These are phyloP conservation scores for Willisornis vidua DNA, from an alignment of 2,113 vertebrate species.

Conservation along the genomic window DNA sequence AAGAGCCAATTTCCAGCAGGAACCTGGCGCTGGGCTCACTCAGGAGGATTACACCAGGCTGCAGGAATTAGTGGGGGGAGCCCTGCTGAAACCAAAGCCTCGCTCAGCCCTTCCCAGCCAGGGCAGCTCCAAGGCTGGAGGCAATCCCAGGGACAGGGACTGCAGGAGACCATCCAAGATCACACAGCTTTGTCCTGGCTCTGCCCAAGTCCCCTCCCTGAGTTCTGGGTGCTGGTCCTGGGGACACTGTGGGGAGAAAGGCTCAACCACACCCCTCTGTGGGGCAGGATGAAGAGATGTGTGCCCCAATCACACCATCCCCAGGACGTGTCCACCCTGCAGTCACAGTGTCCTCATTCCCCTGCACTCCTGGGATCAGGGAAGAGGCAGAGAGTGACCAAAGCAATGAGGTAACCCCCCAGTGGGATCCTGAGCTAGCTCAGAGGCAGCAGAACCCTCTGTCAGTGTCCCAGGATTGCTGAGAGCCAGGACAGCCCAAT, in stretches of 20 bases:
- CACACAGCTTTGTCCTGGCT: accelerated
- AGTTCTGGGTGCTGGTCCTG: accelerated
- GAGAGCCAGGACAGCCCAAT: background rate
- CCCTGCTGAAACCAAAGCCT: constrained; percentile 17
- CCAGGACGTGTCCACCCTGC: background rate
- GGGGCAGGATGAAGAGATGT: accelerated
- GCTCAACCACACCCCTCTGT: accelerated
- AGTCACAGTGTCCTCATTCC: accelerated
- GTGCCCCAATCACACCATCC: accelerated
- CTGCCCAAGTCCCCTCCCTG: background rate
- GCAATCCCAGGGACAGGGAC: accelerated
- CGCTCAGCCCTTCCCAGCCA: background rate
- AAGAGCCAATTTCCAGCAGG: constrained; percentile 66
- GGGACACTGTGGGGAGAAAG: background rate
- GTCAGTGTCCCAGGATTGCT: background rate
- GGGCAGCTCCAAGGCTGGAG: background rate
- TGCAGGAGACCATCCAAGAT: background rate
- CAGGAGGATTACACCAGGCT: constrained; percentile 58
- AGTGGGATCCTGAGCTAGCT: accelerated
- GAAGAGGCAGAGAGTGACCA: background rate
- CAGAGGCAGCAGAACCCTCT: background rate
- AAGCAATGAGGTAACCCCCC: accelerated
- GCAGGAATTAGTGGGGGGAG: constrained; percentile 51
- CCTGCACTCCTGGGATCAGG: background rate
- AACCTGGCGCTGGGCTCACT: constrained; percentile 40